Evolutionary conservation across 2,888 invertebrate species (phyloP).

Genomic region (Hofmannophila pseudospretella): DNA sequence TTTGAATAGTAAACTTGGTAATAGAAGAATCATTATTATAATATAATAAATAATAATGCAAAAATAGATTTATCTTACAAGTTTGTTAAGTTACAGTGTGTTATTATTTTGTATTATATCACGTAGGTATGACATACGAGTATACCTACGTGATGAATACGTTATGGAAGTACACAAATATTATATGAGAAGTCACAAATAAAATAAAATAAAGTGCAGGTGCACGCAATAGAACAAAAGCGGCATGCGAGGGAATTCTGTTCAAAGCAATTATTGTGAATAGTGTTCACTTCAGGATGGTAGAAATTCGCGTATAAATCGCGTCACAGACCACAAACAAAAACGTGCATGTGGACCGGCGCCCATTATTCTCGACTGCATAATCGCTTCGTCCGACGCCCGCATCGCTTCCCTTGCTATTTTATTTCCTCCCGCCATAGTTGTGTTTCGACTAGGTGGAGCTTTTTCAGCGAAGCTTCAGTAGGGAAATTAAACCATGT

Average conservation of each 20-base stretch:
- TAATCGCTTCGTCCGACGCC: slow-evolving; percentile 78
- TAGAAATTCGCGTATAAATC: slow-evolving; percentile 76
- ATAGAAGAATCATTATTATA: too few relatives aligned
- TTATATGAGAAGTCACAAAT: too few relatives aligned
- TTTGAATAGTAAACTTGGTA: too few relatives aligned
- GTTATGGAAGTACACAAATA: too few relatives aligned
- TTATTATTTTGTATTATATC: not conserved
- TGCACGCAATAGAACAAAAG: slow-evolving; percentile 47
- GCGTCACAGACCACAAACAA: slow-evolving; percentile 78
- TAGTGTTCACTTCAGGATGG: slow-evolving; percentile 74
- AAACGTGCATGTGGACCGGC: slow-evolving; percentile 77
- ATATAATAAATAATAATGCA: too few relatives aligned
- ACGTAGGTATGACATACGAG: not conserved
- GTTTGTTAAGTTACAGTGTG: not conserved
- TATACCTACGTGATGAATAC: not conserved
- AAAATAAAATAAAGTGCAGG: not conserved
- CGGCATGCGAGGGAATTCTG: slow-evolving; percentile 59
- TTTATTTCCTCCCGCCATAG: slow-evolving; percentile 73
- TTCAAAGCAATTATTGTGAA: slow-evolving; percentile 75
- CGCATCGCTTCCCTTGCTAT: slow-evolving; percentile 75
- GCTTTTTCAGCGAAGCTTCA: slow-evolving; percentile 56
- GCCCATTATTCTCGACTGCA: slow-evolving; percentile 78
- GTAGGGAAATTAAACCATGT: slow-evolving; percentile 74
- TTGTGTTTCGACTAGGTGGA: slow-evolving; percentile 70
- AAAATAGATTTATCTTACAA: too few relatives aligned